phyloP scores from a whole-genome alignment of 2,113 vertebrate genomes.

The Spermophilus dauricus region DNA sequence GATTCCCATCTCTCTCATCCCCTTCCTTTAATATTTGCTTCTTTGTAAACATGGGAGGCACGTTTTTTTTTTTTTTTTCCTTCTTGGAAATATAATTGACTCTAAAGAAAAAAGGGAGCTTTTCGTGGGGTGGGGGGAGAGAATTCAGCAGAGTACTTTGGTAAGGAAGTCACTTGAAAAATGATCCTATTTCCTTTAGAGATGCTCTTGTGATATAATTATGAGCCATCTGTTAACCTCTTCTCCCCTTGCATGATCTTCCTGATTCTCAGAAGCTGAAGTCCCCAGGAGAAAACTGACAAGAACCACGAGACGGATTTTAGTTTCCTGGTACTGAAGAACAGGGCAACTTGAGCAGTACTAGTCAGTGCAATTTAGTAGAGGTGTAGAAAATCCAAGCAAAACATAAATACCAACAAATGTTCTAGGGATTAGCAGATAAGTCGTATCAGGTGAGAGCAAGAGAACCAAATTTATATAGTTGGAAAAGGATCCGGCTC shows the following conservation, averaged over 20 bases:
- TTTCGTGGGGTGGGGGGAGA: not conserved
- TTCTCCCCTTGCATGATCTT: not conserved
- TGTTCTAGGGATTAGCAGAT: slow-evolving; percentile 71
- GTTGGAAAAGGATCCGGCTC: slow-evolving; percentile 63
- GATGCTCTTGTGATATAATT: slow-evolving; percentile 48
- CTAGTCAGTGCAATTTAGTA: not conserved
- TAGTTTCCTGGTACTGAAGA: not conserved
- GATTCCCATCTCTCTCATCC: not conserved
- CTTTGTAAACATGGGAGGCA: not conserved
- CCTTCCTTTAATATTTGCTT: not conserved
- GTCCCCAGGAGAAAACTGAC: not conserved
- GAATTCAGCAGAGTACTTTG: not conserved
- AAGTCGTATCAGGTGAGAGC: slow-evolving; percentile 52
- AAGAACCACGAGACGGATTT: not conserved
- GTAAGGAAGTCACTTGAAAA: slow-evolving; percentile 58
- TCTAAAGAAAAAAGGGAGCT: not conserved
- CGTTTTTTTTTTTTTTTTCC: not conserved
- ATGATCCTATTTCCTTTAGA: slow-evolving; percentile 59
- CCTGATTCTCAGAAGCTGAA: not conserved
- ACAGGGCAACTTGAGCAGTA: not conserved
- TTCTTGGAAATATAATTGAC: slow-evolving; percentile 43
- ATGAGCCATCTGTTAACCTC: slow-evolving; percentile 68
- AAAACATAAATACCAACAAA: slow-evolving; percentile 60
- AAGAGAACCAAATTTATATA: slow-evolving; percentile 22
- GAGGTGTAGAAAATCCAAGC: slow-evolving; percentile 53